Percentiles rank a stretch among this genome's conserved stretches.
phyloP scores from a whole-genome alignment of 2,888 invertebrate genomes.

The Trichopoda pennipes region DNA sequence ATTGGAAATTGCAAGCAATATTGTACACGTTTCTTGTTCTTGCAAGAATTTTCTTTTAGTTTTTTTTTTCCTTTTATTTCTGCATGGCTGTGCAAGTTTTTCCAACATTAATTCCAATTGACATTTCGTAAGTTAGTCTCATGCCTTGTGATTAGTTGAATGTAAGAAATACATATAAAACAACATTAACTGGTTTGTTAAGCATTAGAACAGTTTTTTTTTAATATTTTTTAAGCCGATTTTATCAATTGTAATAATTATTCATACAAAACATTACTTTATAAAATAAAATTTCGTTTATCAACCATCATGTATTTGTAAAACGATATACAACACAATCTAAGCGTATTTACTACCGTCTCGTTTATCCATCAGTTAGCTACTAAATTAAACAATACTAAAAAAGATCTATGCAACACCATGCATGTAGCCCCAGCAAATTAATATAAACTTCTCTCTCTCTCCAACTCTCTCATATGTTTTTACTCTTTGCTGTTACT shows the following conservation, averaged over 20 bases:
- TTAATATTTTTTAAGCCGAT: not conserved
- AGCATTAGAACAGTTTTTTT: not conserved
- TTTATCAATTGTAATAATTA: not conserved
- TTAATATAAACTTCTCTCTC: not conserved
- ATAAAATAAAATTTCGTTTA: not conserved
- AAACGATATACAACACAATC: not conserved
- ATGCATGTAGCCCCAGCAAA: not conserved
- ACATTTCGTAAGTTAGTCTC: conserved; percentile 61
- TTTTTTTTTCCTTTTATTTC: conserved; percentile 35
- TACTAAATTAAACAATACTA: conserved; percentile 59
- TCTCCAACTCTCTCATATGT: not conserved
- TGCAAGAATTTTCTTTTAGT: conserved; percentile 35
- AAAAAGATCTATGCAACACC: conserved; percentile 53
- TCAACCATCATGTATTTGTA: not conserved
- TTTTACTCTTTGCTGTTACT: not conserved
- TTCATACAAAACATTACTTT: not conserved
- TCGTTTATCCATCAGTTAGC: conserved; percentile 62
- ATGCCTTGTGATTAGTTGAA: conserved; percentile 40
- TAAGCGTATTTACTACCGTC: conserved; percentile 46
- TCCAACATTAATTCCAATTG: conserved; percentile 55
- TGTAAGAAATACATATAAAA: conserved; percentile 1
- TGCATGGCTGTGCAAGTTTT: conserved; percentile 6
- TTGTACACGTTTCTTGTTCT: not conserved
- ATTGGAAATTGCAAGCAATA: conserved; percentile 8
- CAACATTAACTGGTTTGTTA: conserved; percentile 22